Evolutionary conservation across 2,797 vertebrate genomes (phyloP), one percentile per base, ranked within the genome.

Genomic region (Hirundo rustica): DNA sequence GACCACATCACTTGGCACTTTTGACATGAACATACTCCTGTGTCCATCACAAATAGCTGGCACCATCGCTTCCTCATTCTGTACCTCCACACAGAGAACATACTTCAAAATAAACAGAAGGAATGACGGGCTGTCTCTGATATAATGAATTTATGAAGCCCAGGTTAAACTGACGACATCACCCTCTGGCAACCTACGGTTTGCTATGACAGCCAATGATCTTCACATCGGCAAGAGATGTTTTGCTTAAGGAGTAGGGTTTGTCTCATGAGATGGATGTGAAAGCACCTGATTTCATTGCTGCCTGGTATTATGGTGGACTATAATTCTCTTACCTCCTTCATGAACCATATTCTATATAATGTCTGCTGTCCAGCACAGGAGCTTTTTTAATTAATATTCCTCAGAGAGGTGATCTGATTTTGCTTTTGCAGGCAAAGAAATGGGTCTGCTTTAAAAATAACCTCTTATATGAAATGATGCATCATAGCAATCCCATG

Each of bases 401-500:
- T 92, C 94, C 95, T 85, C 66, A 75, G 95, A 90, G 94, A 79
- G 38, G 64, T 88, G 89, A 93, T 94, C 94, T 96, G 94, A 95
- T 97, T 96, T 94, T 95, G 83, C 67, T 92, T 78, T 79, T 55
- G 42, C 71, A 93, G 89, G 83, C 73, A 93, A 74, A 95, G 89
- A 96, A 96, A 90, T 77, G 73, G 77, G 88, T 79, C 83, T 9
- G 1, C 78, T 93, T 90, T 93, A 97, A 96, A 96, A 97, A 95
- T 90, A 96, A 87, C 83, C 57, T 90, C 71, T 44, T 73, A 26
- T 66, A 88, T 81, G 91, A 91, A 92, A 95, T 84, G 91, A 92
- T 93, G 86, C 64, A 93, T 89, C 87, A 58, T 29, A 73, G 88
- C 7, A 40, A 84, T 89, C 48, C 78, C 87, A 91, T 75, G 87